These are phyloP conservation scores for Pseudoips prasinana DNA, from an alignment of 2,888 invertebrate species.

Conservation along the genomic window DNA sequence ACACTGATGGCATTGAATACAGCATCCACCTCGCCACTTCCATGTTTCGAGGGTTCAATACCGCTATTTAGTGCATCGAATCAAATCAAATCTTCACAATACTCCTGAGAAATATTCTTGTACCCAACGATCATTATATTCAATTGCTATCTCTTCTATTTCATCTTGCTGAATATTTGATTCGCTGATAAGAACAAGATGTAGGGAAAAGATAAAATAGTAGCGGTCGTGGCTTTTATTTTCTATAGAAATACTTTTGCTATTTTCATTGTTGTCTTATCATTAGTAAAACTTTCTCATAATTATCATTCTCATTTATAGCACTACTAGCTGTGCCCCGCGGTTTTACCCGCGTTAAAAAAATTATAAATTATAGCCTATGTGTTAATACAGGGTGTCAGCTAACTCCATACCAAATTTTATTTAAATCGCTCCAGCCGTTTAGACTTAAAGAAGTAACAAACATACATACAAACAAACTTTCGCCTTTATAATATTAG, in stretches of 20 bases:
- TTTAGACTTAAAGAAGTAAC: too few species aligned
- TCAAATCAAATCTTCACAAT: constrained; percentile 7
- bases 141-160: constrained; percentile 24
- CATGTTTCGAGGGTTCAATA: constrained; percentile 41
- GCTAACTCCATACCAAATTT: too few species aligned
- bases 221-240: constrained; percentile 8
- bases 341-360: too few species aligned
- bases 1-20: constrained; percentile 42
- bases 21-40: constrained; percentile 41
- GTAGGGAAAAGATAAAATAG: constrained; percentile 25
- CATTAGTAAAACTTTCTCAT: constrained; percentile 4
- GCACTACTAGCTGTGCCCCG: too few species aligned
- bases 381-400: too few species aligned
- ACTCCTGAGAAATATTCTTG: constrained; percentile 7
- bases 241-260: not conserved
- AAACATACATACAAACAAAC: too few species aligned
- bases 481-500: too few species aligned
- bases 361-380: too few species aligned
- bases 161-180: constrained; percentile 21
- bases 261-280: too few species aligned
- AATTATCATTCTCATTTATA: constrained; percentile 3
- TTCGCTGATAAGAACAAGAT: constrained; percentile 26
- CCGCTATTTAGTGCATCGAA: constrained; percentile 15
- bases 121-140: constrained; percentile 19
- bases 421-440: too few species aligned